Percentiles rank a stretch among this genome's conserved stretches.
phyloP scores from a whole-genome alignment of 1,140 invertebrate genomes.

The Pseudomyrmex flavicornis region DNA sequence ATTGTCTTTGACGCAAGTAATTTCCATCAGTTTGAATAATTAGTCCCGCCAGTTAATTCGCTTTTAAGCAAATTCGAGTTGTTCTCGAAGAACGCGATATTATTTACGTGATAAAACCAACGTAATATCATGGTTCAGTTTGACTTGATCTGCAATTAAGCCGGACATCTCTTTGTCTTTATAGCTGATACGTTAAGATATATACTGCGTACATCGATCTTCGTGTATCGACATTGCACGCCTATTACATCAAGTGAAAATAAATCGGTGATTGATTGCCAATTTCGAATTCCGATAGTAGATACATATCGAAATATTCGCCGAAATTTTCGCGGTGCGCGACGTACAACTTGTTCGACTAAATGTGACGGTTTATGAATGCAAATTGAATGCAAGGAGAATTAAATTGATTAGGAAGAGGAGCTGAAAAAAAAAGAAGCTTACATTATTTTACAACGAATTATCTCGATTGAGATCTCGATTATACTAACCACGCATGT shows the following conservation, averaged over 20 bases:
- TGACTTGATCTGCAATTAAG: not conserved
- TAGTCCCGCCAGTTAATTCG: too few relatives aligned
- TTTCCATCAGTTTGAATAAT: not conserved
- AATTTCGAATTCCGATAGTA: not conserved
- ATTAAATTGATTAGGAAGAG: slow-evolving; percentile 12
- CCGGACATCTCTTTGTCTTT: not conserved
- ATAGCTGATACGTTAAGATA: not conserved
- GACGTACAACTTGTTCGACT: not conserved
- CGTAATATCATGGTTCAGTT: not conserved
- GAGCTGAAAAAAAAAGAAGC: not conserved
- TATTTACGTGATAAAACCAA: not conserved
- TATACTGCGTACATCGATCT: not conserved
- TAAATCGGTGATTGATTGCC: not conserved
- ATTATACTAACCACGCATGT: not conserved
- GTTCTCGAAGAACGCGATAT: not conserved
- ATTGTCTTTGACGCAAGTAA: not conserved
- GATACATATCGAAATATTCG: not conserved
- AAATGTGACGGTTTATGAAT: not conserved
- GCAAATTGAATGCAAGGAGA: not conserved
- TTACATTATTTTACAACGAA: slow-evolving; percentile 18
- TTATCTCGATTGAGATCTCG: not conserved
- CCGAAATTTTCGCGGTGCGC: not conserved
- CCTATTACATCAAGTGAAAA: not conserved
- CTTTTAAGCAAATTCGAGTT: too few relatives aligned
- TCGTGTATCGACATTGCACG: not conserved